These are phyloP conservation scores for Brachionus asplanchnoidis DNA, from an alignment of 1,140 invertebrate genomes.

Conservation along the genomic window DNA sequence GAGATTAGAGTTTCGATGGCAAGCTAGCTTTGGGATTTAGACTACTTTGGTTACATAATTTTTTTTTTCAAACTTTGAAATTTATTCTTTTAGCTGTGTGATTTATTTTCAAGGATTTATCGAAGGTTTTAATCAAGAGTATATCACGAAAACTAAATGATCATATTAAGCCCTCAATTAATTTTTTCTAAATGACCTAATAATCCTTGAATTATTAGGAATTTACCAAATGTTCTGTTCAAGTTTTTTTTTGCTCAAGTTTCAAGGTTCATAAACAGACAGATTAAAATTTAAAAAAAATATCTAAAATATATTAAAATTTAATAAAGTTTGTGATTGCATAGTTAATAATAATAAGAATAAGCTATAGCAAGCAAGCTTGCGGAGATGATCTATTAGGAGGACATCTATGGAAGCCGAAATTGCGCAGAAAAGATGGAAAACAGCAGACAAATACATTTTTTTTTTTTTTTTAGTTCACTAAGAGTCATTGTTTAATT, in stretches of 20 bases:
- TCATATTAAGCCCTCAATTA: neutral
- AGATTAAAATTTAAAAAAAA: too few species aligned
- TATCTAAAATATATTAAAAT: too few species aligned
- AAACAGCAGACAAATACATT: too few species aligned
- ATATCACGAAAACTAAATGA: neutral
- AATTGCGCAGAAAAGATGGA: too few species aligned
- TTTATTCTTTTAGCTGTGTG: neutral
- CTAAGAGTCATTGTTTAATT: too few species aligned
- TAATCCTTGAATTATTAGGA: neutral
- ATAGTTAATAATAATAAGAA: too few species aligned
- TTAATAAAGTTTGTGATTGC: too few species aligned
- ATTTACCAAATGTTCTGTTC: neutral
- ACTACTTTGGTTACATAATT: slow-evolving; percentile 6
- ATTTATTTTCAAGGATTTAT: neutral
- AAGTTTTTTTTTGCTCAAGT: neutral
- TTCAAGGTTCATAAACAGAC: neutral
- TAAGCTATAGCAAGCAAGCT: too few species aligned
- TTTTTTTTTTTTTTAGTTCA: too few species aligned
- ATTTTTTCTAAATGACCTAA: neutral
- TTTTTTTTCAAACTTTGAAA: neutral
- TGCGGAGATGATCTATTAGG: too few species aligned
- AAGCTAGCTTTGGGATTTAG: neutral
- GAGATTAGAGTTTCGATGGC: neutral
- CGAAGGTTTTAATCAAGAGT: neutral
- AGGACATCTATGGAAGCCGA: too few species aligned